Evolutionary conservation across 2,888 invertebrate species (phyloP).

Genomic region (Spodoptera littoralis): DNA sequence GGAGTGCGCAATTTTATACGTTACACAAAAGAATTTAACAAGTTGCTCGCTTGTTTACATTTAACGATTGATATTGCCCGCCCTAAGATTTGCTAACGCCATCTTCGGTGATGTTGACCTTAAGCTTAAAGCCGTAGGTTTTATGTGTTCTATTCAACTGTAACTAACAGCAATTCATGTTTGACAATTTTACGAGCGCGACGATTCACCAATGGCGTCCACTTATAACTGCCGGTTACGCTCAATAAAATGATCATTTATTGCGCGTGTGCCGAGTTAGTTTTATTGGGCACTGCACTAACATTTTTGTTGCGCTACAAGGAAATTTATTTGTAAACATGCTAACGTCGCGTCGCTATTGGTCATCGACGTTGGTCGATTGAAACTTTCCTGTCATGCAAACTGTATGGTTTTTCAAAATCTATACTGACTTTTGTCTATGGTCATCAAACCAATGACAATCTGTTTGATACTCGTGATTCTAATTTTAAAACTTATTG

Average conservation of each 20-base stretch:
- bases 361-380: too few species aligned
- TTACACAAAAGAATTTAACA: constrained; percentile 49
- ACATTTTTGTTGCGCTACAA: constrained; percentile 53
- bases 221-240: constrained; percentile 65
- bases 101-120: constrained; percentile 53
- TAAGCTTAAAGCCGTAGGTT: constrained; percentile 55
- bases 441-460: background rate
- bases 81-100: constrained; percentile 43
- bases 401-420: too few species aligned
- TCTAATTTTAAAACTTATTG: constrained; percentile 18
- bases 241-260: constrained; percentile 70
- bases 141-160: constrained; percentile 64
- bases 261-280: constrained; percentile 51
- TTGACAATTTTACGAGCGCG: constrained; percentile 66
- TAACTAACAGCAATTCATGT: constrained; percentile 61
- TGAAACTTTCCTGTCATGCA: too few species aligned
- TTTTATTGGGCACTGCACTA: constrained; percentile 51
- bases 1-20: constrained; percentile 48
- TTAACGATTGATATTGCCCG: constrained; percentile 49
- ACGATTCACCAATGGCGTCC: constrained; percentile 62
- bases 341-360: background rate
- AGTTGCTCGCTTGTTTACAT: constrained; percentile 44
- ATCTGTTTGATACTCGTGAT: constrained; percentile 9
- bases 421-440: too few species aligned
- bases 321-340: constrained; percentile 49